Evolutionary conservation across 2,797 vertebrate genomes (phyloP), one percentile per base, ranked within the genome.

Genomic region (Pterois miles): DNA sequence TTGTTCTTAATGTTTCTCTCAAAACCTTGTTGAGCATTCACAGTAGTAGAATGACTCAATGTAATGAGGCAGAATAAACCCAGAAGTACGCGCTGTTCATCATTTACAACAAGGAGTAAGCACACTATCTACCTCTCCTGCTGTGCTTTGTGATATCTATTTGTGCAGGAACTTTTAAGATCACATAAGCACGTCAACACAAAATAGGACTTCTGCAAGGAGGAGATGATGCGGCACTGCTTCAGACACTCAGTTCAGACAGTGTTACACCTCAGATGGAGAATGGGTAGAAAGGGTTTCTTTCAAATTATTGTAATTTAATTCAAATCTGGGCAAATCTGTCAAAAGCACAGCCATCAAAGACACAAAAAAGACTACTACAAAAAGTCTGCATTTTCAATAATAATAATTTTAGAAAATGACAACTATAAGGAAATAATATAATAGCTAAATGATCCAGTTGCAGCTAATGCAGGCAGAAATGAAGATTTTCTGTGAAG

Each of bases 31-130:
- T 48, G 33, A 72, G 33, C 9, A 40, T 34, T 57, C 58, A 60
- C 38, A 33, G 16, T 10, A 20, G 50, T 25, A 29, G 20, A 54
- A 78, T 72, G 67, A 57, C 31, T 76, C 54, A 48, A 23, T 29
- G 46, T 65, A 46, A 74, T 63, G 81, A 74, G 27, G n/a, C 38
- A 38, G 58, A 68, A 40, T 29, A 38, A 53, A 80, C 50, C 72
- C 33, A 31, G 14, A 56, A 7, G 23, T 31, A 20, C 22, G 9
- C 14, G 43, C 20, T 8, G n/a, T 18, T 82, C 54, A n/a, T 78
- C 50, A 40, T 33, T 72, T 70, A 14, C 53, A 76, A 58, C 33
- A 29, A 27, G 40, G 22, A 64, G 34, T n/a, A 4, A 40, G 31
- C 7, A 29, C 5, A 36, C 43, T 10, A 22, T 52, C 27, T 8